These are phyloP conservation scores for Brenthis hecate DNA, from an alignment of 2,888 invertebrate genomes.

Conservation along the genomic window DNA sequence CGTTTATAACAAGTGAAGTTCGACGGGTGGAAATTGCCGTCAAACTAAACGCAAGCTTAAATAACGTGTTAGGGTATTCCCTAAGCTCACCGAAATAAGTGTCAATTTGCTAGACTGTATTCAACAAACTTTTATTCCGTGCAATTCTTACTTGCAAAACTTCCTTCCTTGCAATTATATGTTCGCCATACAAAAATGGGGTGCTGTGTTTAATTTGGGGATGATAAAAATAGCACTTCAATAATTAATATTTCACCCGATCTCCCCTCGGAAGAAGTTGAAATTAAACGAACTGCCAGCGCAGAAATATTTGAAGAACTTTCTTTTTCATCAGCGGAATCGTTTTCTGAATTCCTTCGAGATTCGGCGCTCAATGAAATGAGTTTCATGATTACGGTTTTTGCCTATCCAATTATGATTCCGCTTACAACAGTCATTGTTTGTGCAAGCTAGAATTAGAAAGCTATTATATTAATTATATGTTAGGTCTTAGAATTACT, in stretches of 20 bases:
- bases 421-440: slow-evolving; percentile 8
- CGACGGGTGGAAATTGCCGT: slow-evolving; percentile 13
- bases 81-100: neutral
- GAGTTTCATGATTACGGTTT: slow-evolving; percentile 26
- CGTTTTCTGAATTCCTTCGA: slow-evolving; percentile 21
- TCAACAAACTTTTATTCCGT: neutral
- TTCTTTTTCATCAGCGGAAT: slow-evolving; percentile 21
- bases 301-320: slow-evolving; percentile 27
- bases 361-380: slow-evolving; percentile 28
- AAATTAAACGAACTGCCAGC: slow-evolving; percentile 29
- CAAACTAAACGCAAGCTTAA: slow-evolving; percentile 9
- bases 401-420: slow-evolving; percentile 22
- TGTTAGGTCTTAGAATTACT: no score
- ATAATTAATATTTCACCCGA: slow-evolving; percentile 35
- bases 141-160: neutral
- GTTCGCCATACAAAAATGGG: slow-evolving; percentile 16
- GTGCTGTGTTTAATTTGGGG: slow-evolving; percentile 31
- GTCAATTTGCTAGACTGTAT: slow-evolving; percentile 5
- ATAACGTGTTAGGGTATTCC: slow-evolving; percentile 3
- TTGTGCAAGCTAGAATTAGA: slow-evolving; percentile 10
- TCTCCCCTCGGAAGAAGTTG: slow-evolving; percentile 26
- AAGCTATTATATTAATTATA: neutral
- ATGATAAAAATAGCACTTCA: slow-evolving; percentile 36
- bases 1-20: slow-evolving; percentile 1
- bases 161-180: slow-evolving; percentile 14